These are phyloP conservation scores for Drosophila repleta DNA, from an alignment of 1,140 invertebrate genomes.

Conservation along the genomic window DNA sequence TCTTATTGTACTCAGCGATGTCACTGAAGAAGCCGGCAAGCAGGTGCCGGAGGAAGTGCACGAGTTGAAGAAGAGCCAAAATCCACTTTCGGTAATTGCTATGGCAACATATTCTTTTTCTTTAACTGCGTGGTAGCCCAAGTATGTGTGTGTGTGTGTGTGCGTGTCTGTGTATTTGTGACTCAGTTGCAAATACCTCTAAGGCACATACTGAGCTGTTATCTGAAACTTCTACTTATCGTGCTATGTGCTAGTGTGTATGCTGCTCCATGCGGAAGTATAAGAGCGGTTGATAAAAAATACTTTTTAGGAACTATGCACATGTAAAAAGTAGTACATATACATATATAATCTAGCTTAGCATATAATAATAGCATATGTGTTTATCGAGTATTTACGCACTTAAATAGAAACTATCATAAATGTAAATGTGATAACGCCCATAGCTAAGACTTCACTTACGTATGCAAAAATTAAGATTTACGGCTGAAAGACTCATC, in stretches of 20 bases:
- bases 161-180: conserved; percentile 13
- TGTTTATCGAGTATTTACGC: no score
- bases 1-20: conserved; percentile 45
- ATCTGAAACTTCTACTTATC: conserved; percentile 42
- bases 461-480: no score
- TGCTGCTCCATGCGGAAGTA: conserved; percentile 4
- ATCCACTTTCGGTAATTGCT: conserved; percentile 70
- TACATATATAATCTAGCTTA: no score
- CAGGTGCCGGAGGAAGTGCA: conserved; percentile 26
- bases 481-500: no score
- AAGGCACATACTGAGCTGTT: conserved; percentile 26
- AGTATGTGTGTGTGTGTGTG: neutral
- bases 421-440: no score
- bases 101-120: neutral
- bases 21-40: neutral
- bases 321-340: neutral
- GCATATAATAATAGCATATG: no score
- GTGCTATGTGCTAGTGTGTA: neutral
- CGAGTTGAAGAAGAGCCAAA: conserved; percentile 47
- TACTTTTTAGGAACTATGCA: neutral
- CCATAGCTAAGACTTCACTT: no score
- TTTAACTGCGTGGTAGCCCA: neutral
- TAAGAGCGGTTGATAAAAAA: conserved; percentile 15
- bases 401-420: no score
- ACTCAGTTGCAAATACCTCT: conserved; percentile 27